These are phyloP conservation scores for Sminthurides bifidus DNA, from an alignment of 1,140 invertebrate genomes.

Conservation along the genomic window DNA sequence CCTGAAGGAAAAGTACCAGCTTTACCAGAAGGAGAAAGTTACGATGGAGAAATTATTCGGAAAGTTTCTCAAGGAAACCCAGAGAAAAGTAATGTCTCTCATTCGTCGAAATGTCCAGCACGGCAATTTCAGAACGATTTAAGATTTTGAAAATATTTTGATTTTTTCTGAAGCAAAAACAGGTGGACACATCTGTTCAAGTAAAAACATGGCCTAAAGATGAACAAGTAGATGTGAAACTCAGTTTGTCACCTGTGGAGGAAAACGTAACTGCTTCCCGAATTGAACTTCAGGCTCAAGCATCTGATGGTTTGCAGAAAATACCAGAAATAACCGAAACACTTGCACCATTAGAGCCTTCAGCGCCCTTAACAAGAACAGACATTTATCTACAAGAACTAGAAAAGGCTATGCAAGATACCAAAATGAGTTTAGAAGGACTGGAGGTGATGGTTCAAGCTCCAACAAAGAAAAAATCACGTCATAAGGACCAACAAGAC, in stretches of 20 bases:
- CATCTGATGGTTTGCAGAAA: neutral
- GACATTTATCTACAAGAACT: constrained; percentile 65
- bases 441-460: constrained; percentile 38
- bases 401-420: constrained; percentile 51
- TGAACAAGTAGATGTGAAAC: constrained; percentile 8
- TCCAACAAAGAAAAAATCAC: neutral
- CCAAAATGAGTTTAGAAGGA: constrained; percentile 43
- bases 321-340: constrained; percentile 15
- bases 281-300: neutral
- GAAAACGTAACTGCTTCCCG: neutral
- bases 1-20: too few species aligned
- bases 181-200: constrained; percentile 20
- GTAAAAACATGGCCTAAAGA: constrained; percentile 17
- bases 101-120: neutral
- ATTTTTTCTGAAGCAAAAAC: constrained; percentile 1
- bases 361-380: constrained; percentile 47
- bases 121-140: neutral
- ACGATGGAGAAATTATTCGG: constrained; percentile 12
- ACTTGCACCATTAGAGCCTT: neutral
- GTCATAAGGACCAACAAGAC: too few species aligned
- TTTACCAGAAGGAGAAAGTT: too few species aligned
- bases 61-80: constrained; percentile 11
- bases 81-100: neutral
- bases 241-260: constrained; percentile 9
- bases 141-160: neutral